Base-by-base conservation (phyloP, 2,113 vertebrate genomes). In the Strigops habroptila region DNA sequence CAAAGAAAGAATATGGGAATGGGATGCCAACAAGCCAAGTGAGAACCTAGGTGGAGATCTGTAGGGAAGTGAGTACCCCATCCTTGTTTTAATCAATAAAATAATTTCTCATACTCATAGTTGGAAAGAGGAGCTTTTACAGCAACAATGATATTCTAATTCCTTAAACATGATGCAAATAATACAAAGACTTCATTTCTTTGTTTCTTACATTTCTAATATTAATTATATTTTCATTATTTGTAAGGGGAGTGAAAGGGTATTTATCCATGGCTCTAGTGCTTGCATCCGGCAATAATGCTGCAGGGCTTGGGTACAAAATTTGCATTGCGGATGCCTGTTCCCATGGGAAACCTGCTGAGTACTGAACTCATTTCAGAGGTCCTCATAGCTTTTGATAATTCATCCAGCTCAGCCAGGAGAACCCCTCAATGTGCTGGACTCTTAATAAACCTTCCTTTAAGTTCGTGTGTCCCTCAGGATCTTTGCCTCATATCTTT, bases 281-380 rank as follows among this genome's bases (percentile, higher is more conserved):
- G 44, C 9, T 91, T 62, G 70, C 52, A 92, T 95, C 63, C 64
- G 65, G 57, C 44, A 91, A 69, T 65, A 60, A 35, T 44, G 64
- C 88, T 92, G 25, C 48, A 75, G 89, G 89, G 74, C 65, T 87
- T 60, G 57, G 78, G 57, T 73, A 79, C 1, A 2, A 59, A 95
- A 95, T 95, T 96, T 97, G 84, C 91, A 94, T 95, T 90, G 84
- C 9, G 5, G 71, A 94, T 73, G 9, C 31, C 18, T 75, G 35
- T 92, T 96, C 94, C 60, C 94, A 91, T 95, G 93, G 84, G 96
- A 97, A 97, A 84, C 65, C 57, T 89, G 77, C 73, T 87, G 81
- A 59, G 48, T 73, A 76, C 67, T 82, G 78, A 93, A 89, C 43
- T 84, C 3, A 23, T 87, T 93, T 95, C 70, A 79, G 73, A 93